These are phyloP conservation scores for Caenorhabditis remanei DNA, from an alignment of 1,140 invertebrate species.

Conservation along the genomic window DNA sequence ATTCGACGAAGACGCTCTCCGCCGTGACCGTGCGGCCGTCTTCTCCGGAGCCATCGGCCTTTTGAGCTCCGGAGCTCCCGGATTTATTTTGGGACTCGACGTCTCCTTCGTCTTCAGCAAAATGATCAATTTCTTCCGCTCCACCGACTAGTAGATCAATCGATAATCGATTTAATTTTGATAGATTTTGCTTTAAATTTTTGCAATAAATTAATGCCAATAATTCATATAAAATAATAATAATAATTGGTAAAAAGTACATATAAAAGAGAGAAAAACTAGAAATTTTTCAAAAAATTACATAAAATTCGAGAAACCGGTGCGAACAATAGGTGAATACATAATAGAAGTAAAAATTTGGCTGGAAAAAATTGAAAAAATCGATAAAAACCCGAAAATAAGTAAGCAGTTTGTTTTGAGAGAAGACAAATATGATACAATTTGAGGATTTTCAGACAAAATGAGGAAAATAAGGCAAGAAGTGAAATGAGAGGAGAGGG, in stretches of 20 bases:
- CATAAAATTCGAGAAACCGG: too few relatives aligned
- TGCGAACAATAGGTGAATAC: too few relatives aligned
- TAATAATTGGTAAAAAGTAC: too few relatives aligned
- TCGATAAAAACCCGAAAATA: background rate
- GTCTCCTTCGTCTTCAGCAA: conserved; percentile 56
- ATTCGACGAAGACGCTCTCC: conserved; percentile 63
- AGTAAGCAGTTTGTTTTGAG: conserved; percentile 1
- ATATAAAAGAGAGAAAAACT: too few relatives aligned
- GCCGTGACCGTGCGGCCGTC: conserved; percentile 58
- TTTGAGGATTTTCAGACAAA: background rate
- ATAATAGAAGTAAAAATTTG: too few relatives aligned
- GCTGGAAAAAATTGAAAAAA: too few relatives aligned
- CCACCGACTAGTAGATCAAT: too few relatives aligned
- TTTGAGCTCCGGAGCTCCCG: conserved; percentile 53
- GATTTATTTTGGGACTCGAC: conserved; percentile 64
- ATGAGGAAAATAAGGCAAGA: conserved; percentile 11
- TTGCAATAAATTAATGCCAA: too few relatives aligned
- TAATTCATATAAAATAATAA: too few relatives aligned
- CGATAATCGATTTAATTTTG: too few relatives aligned
- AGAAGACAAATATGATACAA: background rate
- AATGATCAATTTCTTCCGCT: background rate
- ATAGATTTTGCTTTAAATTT: too few relatives aligned
- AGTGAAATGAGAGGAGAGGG: conserved; percentile 2
- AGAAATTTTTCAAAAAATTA: too few relatives aligned
- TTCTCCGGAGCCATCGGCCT: conserved; percentile 59